A percentile compares a stretch with the other conserved stretches of the same genome.
Evolutionary conservation across 2,797 vertebrate species (phyloP).

Genomic region (Rhinichthys osculus): DNA sequence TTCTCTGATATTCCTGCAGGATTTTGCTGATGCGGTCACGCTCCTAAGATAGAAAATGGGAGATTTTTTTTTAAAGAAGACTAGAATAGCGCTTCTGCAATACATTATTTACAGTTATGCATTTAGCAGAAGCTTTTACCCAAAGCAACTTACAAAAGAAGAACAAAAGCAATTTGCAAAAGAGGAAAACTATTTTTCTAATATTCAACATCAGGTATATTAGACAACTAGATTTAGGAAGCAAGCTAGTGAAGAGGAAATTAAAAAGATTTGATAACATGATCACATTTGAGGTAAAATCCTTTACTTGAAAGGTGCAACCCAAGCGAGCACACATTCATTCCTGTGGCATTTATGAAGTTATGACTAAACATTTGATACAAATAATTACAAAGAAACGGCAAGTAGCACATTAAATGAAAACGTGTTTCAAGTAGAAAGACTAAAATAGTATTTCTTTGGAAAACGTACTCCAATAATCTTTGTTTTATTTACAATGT

Average conservation of each 20-base stretch:
- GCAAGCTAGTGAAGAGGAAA: neutral
- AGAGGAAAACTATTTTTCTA: neutral
- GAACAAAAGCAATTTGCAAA: neutral
- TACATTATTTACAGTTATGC: neutral
- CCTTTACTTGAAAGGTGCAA: neutral
- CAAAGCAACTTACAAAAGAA: neutral
- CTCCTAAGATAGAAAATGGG: constrained; percentile 77
- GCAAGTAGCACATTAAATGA: neutral
- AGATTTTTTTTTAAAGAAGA: neutral
- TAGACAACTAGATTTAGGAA: neutral
- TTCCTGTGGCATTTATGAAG: neutral
- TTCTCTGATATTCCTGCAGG: constrained; percentile 91
- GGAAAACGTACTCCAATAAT: too few species aligned
- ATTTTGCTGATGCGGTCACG: constrained; percentile 89
- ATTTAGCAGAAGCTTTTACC: neutral
- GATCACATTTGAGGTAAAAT: neutral
- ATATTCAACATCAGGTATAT: neutral
- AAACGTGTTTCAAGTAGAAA: neutral
- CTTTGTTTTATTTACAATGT: too few species aligned
- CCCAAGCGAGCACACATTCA: neutral
- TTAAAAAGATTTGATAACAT: neutral
- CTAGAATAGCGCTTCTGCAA: neutral
- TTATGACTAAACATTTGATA: neutral
- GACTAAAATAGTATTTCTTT: neutral
- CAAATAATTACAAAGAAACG: neutral